Evolutionary conservation across 2,797 vertebrate species (phyloP), one percentile per base, ranked within the genome.

Genomic region (Ciconia nigra): DNA sequence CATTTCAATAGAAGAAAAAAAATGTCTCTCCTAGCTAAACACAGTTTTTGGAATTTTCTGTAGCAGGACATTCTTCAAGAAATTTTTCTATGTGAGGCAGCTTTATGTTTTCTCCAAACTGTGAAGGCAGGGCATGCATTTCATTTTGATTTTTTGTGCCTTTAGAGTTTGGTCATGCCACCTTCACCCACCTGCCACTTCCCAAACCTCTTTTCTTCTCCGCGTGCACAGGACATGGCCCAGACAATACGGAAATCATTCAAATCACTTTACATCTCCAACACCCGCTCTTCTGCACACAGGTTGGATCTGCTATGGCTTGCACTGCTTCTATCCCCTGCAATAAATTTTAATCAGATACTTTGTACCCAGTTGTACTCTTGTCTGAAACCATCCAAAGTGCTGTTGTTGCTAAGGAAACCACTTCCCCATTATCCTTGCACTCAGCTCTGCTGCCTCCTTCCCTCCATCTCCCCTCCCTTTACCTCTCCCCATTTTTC

Each of bases 291-390:
- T 90, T 44, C 54, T 31, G 39, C 42, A 6, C 47, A 41, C 63
- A 41, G 7, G 4, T 33, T 73, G 72, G 69, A 66, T 88, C 74
- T 41, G 95, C 97, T 92, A 42, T 33, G 57, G 79, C 93, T 96
- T 74, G 14, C 19, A 20, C 70, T 70, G 81, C 92, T 91, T 94
- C 70, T 73, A 93, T 94, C 58, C 77, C 33, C 55, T 44, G 86
- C 42, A 94, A 97, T 98, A 98, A 89, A 97, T 98, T 98, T 98
- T 98, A 98, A 98, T 98, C 90, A 96, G 96, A 81, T 95, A 91
- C 93, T 98, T 98, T 96, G 85, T 96, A 97, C 89, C 66, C 87
- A 90, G 96, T 97, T 97, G 89, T 93, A 97, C 90, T 97, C 92
- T 94, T 96, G 77, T 96, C 89, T 96, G 96, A 97, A 98, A 84